Conservation (phyloP, 2,113 vertebrate genomes). For the Pagrus major region DNA sequence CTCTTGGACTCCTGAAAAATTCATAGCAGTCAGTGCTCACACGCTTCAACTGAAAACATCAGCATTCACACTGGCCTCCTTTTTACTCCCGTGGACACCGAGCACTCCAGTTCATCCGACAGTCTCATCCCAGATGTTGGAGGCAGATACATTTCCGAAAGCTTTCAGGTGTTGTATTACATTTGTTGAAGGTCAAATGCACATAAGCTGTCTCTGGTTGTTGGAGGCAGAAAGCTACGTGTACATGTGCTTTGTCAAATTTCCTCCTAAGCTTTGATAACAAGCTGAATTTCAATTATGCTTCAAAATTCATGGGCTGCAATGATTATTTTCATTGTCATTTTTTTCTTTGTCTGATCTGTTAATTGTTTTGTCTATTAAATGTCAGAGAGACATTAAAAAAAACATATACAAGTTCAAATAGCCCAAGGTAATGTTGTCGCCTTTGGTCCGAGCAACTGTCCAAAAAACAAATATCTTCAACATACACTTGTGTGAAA, state of each 20-base stretch:
- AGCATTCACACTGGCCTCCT: conserved; percentile 5
- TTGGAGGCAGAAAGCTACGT: background rate
- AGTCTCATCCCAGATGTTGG: conserved; percentile 12
- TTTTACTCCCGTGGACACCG: background rate
- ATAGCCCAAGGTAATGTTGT: background rate
- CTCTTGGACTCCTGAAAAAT: conserved; percentile 49
- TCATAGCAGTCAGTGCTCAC: conserved; percentile 35
- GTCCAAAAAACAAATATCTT: too few species aligned
- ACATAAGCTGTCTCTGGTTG: background rate
- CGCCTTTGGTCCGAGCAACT: too few species aligned
- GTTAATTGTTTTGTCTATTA: background rate
- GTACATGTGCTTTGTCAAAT: background rate
- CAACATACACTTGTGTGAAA: too few species aligned
- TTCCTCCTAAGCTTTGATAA: background rate
- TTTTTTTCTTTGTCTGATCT: background rate
- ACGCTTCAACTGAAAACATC: conserved; percentile 5
- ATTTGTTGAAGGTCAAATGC: conserved; percentile 1
- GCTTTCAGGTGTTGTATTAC: background rate
- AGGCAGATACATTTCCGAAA: conserved; percentile 6
- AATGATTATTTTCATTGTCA: background rate
- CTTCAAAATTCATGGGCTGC: background rate
- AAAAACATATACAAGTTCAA: background rate
- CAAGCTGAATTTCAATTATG: background rate
- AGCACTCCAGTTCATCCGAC: background rate
- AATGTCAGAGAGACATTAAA: background rate